A percentile compares a stretch with the other conserved stretches of the same genome.
Evolutionary conservation across 2,888 invertebrate species (phyloP).

Genomic region (Thecocarcelia acutangulata): DNA sequence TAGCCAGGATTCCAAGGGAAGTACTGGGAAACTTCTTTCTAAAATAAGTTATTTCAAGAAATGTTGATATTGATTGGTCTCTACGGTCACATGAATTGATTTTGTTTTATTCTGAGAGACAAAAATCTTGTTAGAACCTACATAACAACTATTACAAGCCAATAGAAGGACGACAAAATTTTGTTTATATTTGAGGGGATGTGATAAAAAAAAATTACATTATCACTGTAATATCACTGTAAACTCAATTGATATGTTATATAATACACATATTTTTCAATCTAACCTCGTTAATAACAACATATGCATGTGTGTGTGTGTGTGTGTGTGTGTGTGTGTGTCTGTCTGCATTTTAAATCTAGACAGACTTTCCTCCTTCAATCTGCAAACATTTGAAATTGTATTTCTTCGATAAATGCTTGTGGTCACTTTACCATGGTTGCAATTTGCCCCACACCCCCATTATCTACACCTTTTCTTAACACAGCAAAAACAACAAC

Average conservation of each 20-base stretch:
- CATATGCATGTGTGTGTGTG: neutral
- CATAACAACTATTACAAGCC: too few relatives aligned
- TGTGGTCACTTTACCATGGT: constrained; percentile 67
- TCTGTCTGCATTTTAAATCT: constrained; percentile 6
- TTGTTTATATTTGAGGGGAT: too few relatives aligned
- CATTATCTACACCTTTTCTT: constrained; percentile 20
- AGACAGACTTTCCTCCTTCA: constrained; percentile 36
- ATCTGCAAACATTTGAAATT: constrained; percentile 43
- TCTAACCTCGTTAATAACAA: neutral
- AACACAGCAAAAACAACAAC: neutral
- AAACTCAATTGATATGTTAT: neutral
- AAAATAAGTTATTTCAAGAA: too few relatives aligned
- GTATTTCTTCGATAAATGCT: constrained; percentile 61
- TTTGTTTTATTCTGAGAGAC: too few relatives aligned
- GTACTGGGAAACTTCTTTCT: too few relatives aligned
- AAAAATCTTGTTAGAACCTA: too few relatives aligned
- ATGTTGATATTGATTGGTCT: too few relatives aligned
- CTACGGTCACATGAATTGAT: too few relatives aligned
- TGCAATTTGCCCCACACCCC: constrained; percentile 52
- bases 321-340: neutral
- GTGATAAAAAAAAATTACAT: too few relatives aligned
- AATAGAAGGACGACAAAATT: too few relatives aligned
- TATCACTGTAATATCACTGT: too few relatives aligned
- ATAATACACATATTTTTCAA: constrained; percentile 16
- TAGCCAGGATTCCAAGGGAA: too few relatives aligned